Conservation (phyloP, 2,797 vertebrate genomes). For the Gobio occitaniae region DNA sequence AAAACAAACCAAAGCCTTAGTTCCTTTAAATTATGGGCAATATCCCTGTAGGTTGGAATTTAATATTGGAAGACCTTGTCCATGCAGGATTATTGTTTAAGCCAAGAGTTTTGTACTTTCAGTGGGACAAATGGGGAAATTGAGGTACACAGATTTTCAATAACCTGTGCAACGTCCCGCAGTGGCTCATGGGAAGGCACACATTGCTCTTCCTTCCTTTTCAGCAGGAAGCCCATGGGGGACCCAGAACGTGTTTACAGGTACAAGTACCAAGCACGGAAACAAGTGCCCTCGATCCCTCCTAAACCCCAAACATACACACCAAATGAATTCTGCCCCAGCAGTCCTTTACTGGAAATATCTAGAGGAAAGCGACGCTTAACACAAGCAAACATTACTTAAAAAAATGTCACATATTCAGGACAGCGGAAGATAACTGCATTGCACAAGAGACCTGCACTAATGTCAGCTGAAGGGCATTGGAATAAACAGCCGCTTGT, state of each 20-base stretch:
- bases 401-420: conserved; percentile 76
- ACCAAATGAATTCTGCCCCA: conserved; percentile 61
- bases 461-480: conserved; percentile 81
- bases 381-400: conserved; percentile 72
- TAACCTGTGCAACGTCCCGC: conserved; percentile 74
- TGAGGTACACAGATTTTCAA: conserved; percentile 79
- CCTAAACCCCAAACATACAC: conserved; percentile 19
- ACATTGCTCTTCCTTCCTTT: conserved; percentile 68
- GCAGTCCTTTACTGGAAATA: conserved; percentile 77
- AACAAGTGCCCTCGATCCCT: conserved; percentile 34
- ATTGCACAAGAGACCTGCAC: conserved; percentile 73
- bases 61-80: conserved; percentile 78
- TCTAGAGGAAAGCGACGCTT: conserved; percentile 69
- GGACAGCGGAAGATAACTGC: conserved; percentile 74
- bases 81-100: conserved; percentile 85
- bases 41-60: conserved; percentile 76
- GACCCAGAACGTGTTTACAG: conserved; percentile 71
- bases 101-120: conserved; percentile 80
- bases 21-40: conserved; percentile 76
- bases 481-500: conserved; percentile 80
- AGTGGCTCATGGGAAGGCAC: conserved; percentile 70
- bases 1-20: conserved; percentile 73
- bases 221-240: conserved; percentile 67
- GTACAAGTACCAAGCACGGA: conserved; percentile 63
- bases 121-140: conserved; percentile 82